Base-by-base conservation (phyloP, 2,888 invertebrate species). In the Empis stercorea region DNA sequence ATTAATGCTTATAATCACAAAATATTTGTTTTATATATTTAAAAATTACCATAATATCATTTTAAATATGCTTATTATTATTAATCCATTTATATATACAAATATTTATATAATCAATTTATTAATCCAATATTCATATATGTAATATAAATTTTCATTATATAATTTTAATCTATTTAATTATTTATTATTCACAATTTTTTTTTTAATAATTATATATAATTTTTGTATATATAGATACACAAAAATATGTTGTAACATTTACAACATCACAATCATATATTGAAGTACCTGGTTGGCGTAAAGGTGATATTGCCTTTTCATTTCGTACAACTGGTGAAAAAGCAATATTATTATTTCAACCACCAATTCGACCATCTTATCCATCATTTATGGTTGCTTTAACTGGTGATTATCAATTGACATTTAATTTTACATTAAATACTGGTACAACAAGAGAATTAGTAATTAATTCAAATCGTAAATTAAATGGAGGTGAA, bases 381-480 rank as follows among this genome's bases (percentile, higher is more conserved):
- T 87, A 91, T 68, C 91, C 91, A 2, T 89, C 89, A 11, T 91
- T 92, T 64, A 87, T 91, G 85, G 89, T 92, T 4, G 87, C 89
- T 43, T 71, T 93, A 47, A 87, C 88, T 14, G 86, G 85, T 66
- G 84, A 91, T 73, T 87, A 86, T 66, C 84, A 85, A 57, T 70
- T 92, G 53, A 88, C 88, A 10, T 91, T 92, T 68, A 89, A 91
- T 66, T 92, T 91, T 59, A 88, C 91, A 0, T 71, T 88, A 30
- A 89, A 86, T 70, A 89, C 86, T 34, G 88, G 86, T 0, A 81
- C 81, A 9, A 83, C 84, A 43, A 79, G 86, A 54, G 86, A 85
- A 62, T 71, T 89, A 49, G 87, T 85, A 40, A 86, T 94, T 52
- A 82, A 83, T 60, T 89, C 89, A 4, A 79, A 81, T 54, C 74